Base-by-base conservation (phyloP, 2,113 vertebrate species). In the Pygoscelis adeliae region DNA sequence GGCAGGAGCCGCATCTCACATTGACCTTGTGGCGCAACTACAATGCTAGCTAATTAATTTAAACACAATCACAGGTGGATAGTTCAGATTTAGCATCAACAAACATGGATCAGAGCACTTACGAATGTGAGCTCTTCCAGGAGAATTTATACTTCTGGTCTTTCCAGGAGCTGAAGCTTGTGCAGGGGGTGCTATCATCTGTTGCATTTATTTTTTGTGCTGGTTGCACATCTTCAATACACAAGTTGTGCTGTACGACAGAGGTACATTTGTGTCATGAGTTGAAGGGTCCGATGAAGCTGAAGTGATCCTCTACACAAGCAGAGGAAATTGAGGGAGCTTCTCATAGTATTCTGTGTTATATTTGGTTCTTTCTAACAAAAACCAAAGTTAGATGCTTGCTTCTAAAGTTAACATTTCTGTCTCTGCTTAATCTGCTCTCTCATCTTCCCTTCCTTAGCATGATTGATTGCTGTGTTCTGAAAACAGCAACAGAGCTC, bases 391-490 rank as follows among this genome's bases (percentile, higher is more conserved):
- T 91, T 95, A 62, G 62, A 34, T 73, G 53, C 50, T 87, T 89
- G 46, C 46, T 90, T 84, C 81, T 83, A 22, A 91, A 96, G 69
- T 89, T 85, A 93, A 76, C 73, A 65, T 94, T 95, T 91, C 73
- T 89, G 27, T 72, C 49, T 94, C 81, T 86, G 76, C 76, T 71
- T 97, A 95, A 97, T 95, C 88, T 95, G 77, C 74, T 96, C 86
- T 95, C 91, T 94, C 91, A 91, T 97, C 89, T 95, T 96, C 58
- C 89, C 65, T 95, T 94, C 89, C 91, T 93, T 95, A 93, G 52
- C 66, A 38, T 96, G 95, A 96, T 97, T 95, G 96, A 97, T 96
- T 95, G 89, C 87, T 80, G 84, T 69, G n/a, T 91, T 95, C 96
- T 96, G 89, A 94, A 96, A 96, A 96, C 94, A 93, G 87, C 82